Conservation (phyloP, 2,888 invertebrate genomes). For the Brachynemurus nebulosus region DNA sequence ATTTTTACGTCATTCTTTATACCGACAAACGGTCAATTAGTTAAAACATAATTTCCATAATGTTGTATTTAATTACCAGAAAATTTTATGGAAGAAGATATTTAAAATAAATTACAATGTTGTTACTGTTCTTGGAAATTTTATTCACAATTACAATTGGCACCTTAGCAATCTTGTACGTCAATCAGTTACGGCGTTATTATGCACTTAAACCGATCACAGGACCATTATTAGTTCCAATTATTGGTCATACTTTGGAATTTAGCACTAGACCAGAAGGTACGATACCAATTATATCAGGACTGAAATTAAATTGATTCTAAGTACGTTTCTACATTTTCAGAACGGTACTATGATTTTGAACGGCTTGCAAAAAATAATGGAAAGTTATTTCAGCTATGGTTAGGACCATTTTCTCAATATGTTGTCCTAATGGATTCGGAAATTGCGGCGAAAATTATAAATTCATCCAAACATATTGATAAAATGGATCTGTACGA, state of each 20-base stretch:
- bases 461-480: slow-evolving; percentile 24
- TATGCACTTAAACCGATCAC: no score
- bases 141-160: background rate
- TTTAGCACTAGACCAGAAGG: background rate
- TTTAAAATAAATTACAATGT: no score
- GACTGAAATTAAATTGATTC: background rate
- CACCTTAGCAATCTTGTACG: background rate
- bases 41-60: no score
- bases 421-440: background rate
- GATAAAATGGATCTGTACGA: slow-evolving; percentile 26
- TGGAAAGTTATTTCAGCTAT: background rate
- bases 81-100: no score
- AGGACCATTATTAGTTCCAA: background rate
- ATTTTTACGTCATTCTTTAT: no score
- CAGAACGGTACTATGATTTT: background rate
- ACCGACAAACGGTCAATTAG: no score
- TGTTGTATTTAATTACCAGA: no score
- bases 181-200: no score
- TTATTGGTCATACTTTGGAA: background rate
- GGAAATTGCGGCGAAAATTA: slow-evolving; percentile 15
- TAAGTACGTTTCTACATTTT: background rate
- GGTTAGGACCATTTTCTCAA: background rate
- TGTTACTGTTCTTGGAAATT: background rate
- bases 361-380: background rate
- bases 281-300: background rate